These are phyloP conservation scores for Lophura nycthemera DNA, from an alignment of 2,113 vertebrate species.

Conservation along the genomic window DNA sequence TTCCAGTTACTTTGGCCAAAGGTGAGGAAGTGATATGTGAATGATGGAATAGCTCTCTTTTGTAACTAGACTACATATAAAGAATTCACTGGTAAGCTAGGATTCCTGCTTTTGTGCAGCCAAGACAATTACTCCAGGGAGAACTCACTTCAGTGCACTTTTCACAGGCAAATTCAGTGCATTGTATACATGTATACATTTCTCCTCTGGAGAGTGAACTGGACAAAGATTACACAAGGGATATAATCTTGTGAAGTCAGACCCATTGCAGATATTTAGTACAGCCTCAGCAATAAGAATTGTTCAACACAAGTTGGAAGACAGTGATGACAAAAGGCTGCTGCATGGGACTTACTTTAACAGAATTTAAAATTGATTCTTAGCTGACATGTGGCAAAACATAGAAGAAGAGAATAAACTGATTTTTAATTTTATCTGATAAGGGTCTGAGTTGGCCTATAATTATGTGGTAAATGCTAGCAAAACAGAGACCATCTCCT, in stretches of 20 bases:
- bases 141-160: not conserved
- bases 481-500: not conserved
- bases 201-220: not conserved
- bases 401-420: not conserved
- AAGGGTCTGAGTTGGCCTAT: not conserved
- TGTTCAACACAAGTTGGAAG: not conserved
- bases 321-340: not conserved
- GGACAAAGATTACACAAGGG: constrained; percentile 14
- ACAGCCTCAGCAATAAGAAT: not conserved
- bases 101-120: constrained; percentile 44
- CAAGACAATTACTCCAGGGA: constrained; percentile 38
- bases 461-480: not conserved
- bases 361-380: constrained; percentile 20
- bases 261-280: not conserved
- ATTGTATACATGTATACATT: not conserved
- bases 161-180: not conserved
- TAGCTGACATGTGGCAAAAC: not conserved
- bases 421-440: not conserved
- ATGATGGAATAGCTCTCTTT: not conserved
- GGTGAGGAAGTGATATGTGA: constrained; percentile 19
- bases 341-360: not conserved
- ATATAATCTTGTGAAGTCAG: constrained; percentile 32
- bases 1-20: constrained; percentile 31
- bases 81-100: constrained; percentile 26
- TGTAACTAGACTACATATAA: not conserved